A percentile compares a stretch with the other conserved stretches of the same genome.
Conservation (phyloP, 2,888 invertebrate genomes). For the Mantis religiosa region DNA sequence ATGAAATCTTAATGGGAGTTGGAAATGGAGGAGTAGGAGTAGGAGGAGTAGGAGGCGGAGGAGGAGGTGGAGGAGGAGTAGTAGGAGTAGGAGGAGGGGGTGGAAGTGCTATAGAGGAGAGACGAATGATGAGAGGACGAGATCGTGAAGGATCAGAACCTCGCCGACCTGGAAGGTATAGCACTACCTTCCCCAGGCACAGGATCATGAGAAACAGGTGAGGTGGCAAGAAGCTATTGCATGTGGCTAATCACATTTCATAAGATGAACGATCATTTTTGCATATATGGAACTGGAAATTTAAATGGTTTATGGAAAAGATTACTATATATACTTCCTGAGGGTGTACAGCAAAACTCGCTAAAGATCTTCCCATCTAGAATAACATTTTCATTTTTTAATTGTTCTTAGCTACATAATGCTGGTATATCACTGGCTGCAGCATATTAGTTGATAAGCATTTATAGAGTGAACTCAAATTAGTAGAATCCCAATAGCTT, state of each 20-base stretch:
- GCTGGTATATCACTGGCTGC: too few relatives aligned
- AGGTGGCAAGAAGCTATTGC: neutral
- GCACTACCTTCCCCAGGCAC: constrained; percentile 29
- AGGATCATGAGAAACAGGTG: constrained; percentile 16
- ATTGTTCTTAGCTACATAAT: neutral
- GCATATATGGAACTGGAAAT: neutral
- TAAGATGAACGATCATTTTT: neutral
- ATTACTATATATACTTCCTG: neutral
- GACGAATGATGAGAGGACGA: constrained; percentile 28
- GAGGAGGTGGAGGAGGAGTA: too few relatives aligned
- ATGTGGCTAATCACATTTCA: neutral
- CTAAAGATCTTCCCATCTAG: neutral
- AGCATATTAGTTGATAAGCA: too few relatives aligned
- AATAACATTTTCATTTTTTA: neutral
- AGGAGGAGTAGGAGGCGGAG: too few relatives aligned
- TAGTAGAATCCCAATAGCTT: too few relatives aligned
- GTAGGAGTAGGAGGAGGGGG: too few relatives aligned
- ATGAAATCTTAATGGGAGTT: constrained; percentile 28
- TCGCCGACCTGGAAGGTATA: constrained; percentile 36
- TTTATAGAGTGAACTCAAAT: too few relatives aligned
- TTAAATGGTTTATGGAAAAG: neutral
- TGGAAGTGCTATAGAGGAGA: constrained; percentile 15
- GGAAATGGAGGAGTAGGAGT: too few relatives aligned
- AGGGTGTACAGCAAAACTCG: neutral
- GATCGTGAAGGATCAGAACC: constrained; percentile 32